Conservation (phyloP, 2,113 vertebrate species). For the Varanus salvator region DNA sequence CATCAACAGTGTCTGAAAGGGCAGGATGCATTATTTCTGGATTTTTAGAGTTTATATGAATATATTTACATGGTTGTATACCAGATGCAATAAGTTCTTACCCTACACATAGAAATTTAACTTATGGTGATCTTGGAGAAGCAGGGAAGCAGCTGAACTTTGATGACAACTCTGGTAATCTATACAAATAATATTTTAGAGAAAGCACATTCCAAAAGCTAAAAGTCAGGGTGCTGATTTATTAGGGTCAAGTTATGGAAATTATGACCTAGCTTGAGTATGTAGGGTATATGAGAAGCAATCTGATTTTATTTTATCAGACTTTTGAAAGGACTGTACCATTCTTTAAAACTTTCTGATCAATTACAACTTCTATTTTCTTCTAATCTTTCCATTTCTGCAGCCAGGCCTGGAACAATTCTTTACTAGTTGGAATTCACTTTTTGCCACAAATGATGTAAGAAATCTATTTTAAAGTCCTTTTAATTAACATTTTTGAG, state of each 20-base stretch:
- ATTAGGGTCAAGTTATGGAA: not conserved
- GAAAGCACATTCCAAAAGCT: not conserved
- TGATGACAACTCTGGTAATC: not conserved
- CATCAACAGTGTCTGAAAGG: not conserved
- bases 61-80: not conserved
- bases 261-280: not conserved
- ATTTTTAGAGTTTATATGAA: not conserved
- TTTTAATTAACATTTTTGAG: conserved; percentile 27
- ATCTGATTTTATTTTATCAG: not conserved
- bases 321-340: not conserved
- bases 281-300: not conserved
- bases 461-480: conserved; percentile 9
- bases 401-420: not conserved
- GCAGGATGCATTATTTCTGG: not conserved
- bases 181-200: not conserved
- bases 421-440: not conserved
- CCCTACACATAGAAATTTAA: too few species aligned
- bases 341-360: not conserved
- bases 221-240: not conserved
- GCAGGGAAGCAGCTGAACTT: not conserved
- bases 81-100: not conserved
- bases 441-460: not conserved
- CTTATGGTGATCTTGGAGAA: not conserved
- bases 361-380: not conserved
- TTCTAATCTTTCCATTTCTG: conserved; percentile 12